Conservation (phyloP, 2,888 invertebrate species). For the Diplazon laetatorius region DNA sequence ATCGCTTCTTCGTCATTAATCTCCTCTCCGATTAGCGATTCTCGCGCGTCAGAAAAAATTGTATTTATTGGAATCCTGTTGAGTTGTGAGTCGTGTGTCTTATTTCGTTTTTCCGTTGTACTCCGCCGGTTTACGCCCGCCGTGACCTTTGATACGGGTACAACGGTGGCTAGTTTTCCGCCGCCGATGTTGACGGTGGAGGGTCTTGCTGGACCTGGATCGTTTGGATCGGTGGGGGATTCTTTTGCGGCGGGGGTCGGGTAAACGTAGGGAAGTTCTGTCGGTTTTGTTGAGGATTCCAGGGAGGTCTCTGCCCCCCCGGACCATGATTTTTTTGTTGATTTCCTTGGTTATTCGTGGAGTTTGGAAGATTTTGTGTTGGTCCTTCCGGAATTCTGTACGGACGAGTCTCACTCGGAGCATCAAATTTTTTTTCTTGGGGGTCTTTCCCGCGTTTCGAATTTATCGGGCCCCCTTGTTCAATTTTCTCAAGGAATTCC, state of each 20-base stretch:
- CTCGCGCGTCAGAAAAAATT: neutral
- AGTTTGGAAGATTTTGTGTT: neutral
- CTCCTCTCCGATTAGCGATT: conserved; percentile 5
- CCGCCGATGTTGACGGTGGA: neutral
- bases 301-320: neutral
- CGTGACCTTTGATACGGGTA: neutral
- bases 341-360: too few species aligned
- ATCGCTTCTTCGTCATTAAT: neutral
- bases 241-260: too few species aligned
- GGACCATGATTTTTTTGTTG: neutral
- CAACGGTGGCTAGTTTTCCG: conserved; percentile 16
- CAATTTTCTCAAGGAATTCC: conserved; percentile 8
- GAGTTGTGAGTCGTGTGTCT: neutral
- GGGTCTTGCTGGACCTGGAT: neutral
- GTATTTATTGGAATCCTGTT: neutral
- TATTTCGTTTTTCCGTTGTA: neutral
- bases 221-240: neutral
- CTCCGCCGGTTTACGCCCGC: neutral
- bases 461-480: neutral
- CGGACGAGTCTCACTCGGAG: neutral
- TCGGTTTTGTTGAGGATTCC: neutral
- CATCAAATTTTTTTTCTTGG: neutral
- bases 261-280: too few species aligned
- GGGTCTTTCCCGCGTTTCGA: neutral
- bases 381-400: too few species aligned